Base-by-base conservation (phyloP, 2,888 invertebrate species). In the Eupithecia subfuscata region DNA sequence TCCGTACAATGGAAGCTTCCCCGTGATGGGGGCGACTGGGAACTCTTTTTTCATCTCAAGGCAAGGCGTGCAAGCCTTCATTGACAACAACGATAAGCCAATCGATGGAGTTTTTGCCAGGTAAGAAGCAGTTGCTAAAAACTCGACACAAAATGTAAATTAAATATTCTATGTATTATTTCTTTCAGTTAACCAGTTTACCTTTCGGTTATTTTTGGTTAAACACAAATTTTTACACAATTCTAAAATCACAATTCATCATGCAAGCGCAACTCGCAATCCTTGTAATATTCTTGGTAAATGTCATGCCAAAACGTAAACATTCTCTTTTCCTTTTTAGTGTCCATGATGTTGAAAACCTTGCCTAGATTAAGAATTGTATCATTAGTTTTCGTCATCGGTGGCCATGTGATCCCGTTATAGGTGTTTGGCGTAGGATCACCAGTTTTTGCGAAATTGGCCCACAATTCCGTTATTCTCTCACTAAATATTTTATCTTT, bases 371-470 rank as follows among this genome's bases (percentile, higher is more conserved):
- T 76, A 60, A 92, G 82, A 64, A 93, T 79, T 63, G 87, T 88
- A 60, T 88, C 85, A 5, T 87, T 81, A 65, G 86, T 81, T 73
- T 80, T 76, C 68, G 88, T 88, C 84, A 91, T 88, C 2, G 89
- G 87, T 45, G 86, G 85, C 94, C 94, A 94, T 52, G 83, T 86
- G 11, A 86, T 87, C 30, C 81, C 84, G 11, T 76, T 63, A 76
- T 83, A 82, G 48, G 81, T 73, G 2, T 69, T 70, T n/a, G 88
- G 88, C 34, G 92, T 91, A 65, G 94, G 93, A 74, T 91, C 78
- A 3, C 91, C 92, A 70, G 86, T 88, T 86, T 93, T 95, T 25
- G 92, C 95, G 84, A 95, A 95, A 83, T 95, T 95, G 0, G 94
- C 86, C 95, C 95, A 95, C 84, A 95, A 83, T 75, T 86, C 82